Conservation (phyloP, 2,888 invertebrate species). For the Metallyticus violacea region DNA sequence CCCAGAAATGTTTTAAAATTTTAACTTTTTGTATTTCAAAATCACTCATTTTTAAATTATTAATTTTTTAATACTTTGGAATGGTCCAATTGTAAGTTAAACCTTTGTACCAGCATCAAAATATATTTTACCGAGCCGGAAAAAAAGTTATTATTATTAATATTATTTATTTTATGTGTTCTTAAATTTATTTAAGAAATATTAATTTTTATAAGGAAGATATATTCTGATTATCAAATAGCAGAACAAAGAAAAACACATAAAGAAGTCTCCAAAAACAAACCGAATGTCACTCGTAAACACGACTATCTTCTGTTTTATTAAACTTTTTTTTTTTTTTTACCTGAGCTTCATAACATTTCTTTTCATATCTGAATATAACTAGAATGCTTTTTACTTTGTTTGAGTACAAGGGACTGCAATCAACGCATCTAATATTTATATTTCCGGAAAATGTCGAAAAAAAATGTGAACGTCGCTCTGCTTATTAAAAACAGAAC, state of each 20-base stretch:
- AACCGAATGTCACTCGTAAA: neutral
- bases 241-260: neutral
- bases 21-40: no score
- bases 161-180: no score
- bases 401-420: neutral
- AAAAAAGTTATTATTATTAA: no score
- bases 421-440: neutral
- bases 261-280: neutral
- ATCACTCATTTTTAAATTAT: no score
- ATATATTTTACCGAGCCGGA: no score
- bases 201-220: no score
- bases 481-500: neutral
- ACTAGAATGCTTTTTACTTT: neutral
- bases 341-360: neutral
- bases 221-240: neutral
- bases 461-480: neutral
- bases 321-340: neutral
- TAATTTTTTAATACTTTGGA: no score
- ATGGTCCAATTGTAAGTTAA: no score
- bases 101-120: no score
- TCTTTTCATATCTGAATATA: neutral
- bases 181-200: no score
- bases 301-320: neutral
- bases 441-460: neutral
- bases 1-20: no score